A percentile compares a stretch with the other conserved stretches of the same genome.
Conservation (phyloP, 2,797 vertebrate species). For the Clarias platycephalus region DNA sequence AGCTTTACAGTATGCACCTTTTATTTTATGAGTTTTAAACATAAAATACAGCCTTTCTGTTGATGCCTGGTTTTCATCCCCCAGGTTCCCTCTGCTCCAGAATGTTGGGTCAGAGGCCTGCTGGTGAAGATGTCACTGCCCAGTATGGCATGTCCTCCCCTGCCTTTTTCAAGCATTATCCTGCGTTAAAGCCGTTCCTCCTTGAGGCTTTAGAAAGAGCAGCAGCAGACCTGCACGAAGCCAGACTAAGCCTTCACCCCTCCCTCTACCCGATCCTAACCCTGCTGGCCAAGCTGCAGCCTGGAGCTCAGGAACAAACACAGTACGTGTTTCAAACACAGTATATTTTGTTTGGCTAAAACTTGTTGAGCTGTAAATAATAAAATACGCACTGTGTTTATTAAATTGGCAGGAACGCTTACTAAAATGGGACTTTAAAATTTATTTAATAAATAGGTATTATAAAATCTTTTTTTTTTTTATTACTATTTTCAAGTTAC, state of each 20-base stretch:
- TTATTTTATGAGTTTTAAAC: neutral
- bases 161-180: constrained; percentile 82
- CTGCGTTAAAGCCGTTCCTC: constrained; percentile 76
- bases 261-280: constrained; percentile 84
- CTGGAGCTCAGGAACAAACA: constrained; percentile 69
- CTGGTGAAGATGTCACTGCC: constrained; percentile 61
- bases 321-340: constrained; percentile 64
- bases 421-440: neutral
- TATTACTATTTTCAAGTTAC: neutral
- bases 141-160: constrained; percentile 76
- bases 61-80: constrained; percentile 1
- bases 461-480: neutral
- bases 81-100: constrained; percentile 82
- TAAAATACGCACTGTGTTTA: neutral
- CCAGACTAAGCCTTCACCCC: constrained; percentile 71
- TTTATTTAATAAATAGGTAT: neutral
- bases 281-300: constrained; percentile 85
- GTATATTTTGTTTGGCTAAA: too few relatives aligned
- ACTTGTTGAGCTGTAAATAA: too few relatives aligned
- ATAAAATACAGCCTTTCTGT: neutral
- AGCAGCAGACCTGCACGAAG: constrained; percentile 60
- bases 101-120: constrained; percentile 81
- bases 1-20: constrained; percentile 82
- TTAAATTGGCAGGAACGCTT: neutral
- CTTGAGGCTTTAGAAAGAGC: constrained; percentile 72